Evolutionary conservation across 2,888 invertebrate species (phyloP).

Genomic region (Catocala fraxini): DNA sequence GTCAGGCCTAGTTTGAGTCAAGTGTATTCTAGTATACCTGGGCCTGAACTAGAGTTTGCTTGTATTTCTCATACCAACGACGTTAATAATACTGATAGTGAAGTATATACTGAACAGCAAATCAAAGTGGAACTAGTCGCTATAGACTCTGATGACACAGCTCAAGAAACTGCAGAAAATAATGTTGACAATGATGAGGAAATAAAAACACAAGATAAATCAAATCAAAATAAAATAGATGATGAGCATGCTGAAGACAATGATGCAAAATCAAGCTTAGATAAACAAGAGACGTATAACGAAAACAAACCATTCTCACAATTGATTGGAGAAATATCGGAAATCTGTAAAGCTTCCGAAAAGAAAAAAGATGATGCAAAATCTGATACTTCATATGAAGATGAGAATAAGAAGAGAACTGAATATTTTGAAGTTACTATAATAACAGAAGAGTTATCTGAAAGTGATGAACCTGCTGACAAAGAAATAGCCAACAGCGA

Average conservation of each 20-base stretch:
- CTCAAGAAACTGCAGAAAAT: conserved; percentile 10
- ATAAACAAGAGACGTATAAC: conserved; percentile 44
- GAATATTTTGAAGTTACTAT: conserved; percentile 70
- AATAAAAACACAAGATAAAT: conserved; percentile 14
- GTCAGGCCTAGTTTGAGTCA: conserved; percentile 82
- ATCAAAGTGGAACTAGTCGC: conserved; percentile 22
- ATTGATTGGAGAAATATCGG: conserved; percentile 56
- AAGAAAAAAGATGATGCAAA: conserved; percentile 44
- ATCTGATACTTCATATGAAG: conserved; percentile 38
- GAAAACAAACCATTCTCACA: conserved; percentile 60
- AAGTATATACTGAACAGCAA: conserved; percentile 33
- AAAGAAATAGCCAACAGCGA: conserved; percentile 17
- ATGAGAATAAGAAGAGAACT: conserved; percentile 47
- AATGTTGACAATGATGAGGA: conserved; percentile 22
- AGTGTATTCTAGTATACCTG: conserved; percentile 82
- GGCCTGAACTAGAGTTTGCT: conserved; percentile 83
- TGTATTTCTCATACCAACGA: conserved; percentile 63
- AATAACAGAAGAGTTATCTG: conserved; percentile 71
- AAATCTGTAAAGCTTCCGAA: conserved; percentile 55
- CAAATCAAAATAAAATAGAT: too few species aligned
- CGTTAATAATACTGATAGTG: conserved; percentile 40
- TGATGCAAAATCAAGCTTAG: conserved; percentile 25
- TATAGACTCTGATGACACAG: conserved; percentile 27
- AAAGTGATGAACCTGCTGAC: conserved; percentile 57
- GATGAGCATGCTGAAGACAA: conserved; percentile 6